Evolutionary conservation across 2,797 vertebrate species (phyloP).

Genomic region (Sphenodon punctatus): DNA sequence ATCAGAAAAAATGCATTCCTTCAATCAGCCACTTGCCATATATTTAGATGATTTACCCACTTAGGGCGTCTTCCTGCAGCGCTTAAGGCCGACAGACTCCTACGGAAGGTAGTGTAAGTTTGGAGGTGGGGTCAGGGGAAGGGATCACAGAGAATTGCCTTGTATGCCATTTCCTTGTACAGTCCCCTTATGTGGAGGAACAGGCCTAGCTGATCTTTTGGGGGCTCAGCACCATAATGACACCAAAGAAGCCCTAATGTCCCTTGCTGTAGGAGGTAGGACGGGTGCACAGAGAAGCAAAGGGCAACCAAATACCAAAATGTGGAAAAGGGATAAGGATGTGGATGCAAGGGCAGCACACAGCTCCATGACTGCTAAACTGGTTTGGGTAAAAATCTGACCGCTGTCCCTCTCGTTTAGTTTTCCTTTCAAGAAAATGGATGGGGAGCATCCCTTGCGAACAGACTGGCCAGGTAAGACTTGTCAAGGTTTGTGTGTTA

Average conservation of each 20-base stretch:
- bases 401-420: conserved; percentile 69
- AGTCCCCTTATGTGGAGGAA: too few species aligned
- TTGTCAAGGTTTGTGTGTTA: not conserved
- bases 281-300: too few species aligned
- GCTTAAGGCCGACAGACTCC: not conserved
- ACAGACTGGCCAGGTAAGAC: conserved; percentile 87
- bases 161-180: too few species aligned
- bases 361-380: not conserved
- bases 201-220: not conserved
- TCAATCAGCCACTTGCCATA: not conserved
- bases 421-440: conserved; percentile 87
- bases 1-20: not conserved
- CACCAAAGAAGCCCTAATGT: not conserved
- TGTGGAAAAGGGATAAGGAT: too few species aligned
- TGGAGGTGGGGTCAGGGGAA: accelerated
- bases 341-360: too few species aligned
- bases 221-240: not conserved
- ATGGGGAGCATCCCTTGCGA: conserved; percentile 86
- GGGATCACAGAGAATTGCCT: accelerated
- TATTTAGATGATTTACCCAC: not conserved
- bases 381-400: not conserved
- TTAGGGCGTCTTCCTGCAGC: not conserved
- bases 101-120: not conserved
- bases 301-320: too few species aligned
- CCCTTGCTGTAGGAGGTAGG: too few species aligned